Evolutionary conservation across 2,113 vertebrate species (phyloP), one percentile per base, ranked within the genome.

Genomic region (Platycercus adscitus): DNA sequence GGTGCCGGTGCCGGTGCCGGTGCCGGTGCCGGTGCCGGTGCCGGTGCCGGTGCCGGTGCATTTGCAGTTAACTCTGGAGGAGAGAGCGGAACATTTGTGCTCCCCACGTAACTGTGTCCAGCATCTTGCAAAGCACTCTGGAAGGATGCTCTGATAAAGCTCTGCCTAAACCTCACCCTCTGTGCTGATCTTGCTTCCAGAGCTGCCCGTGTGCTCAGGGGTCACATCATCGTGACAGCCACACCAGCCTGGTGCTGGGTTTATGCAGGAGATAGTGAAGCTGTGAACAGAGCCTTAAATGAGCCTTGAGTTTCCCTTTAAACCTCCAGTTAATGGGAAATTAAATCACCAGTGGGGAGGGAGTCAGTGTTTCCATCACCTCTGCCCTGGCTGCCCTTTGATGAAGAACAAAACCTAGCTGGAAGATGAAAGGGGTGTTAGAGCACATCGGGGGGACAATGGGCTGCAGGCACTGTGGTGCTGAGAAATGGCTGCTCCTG

Each of bases 111-210:
- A 3, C 50, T 4, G 47, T 17, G 26, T 8, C 71, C 14, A 5
- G 4, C 7, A 5, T 2, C 2, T 21, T 3, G 10, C 33, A 17
- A 10, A 46, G 19, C 2, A 1, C 46, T 16, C n/a, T 37, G n/a
- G 19, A 6, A 3, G 58, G 28, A 2, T 3, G 19, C 1, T 25
- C 50, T 25, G 47, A 33, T 17, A 26, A 13, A 60, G 24, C 6
- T 13, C 63, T 55, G 50, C 43, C 2, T 7, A 7, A 56, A 19
- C 18, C 24, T 19, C 18, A 2, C 49, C 4, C 7, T 18, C 8
- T 8, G 8, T 11, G 60, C 60, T 7, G 37, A 2, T 7, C 2
- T 2, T 10, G 39, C 39, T 35, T 10, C 24, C 81, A 16, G 69
- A 29, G 25, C 64, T 5, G n/a, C 1, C 49, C 17, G 60, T 1